These are phyloP conservation scores for Hassar affinis DNA, from an alignment of 2,113 vertebrate species.

Conservation along the genomic window DNA sequence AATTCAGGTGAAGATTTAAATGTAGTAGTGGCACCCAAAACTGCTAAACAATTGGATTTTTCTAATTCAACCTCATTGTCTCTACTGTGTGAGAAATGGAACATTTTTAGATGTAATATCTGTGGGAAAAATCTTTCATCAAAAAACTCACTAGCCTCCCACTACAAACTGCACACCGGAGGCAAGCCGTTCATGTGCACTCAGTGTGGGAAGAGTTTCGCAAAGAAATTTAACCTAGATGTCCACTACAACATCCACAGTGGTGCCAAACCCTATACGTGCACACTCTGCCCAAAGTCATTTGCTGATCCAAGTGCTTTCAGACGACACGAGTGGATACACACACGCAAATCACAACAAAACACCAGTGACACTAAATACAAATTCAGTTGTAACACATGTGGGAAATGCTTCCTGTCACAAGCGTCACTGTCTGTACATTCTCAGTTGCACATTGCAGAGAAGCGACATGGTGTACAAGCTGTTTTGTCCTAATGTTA, in stretches of 20 bases:
- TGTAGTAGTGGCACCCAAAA: background rate
- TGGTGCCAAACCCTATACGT: constrained; percentile 30
- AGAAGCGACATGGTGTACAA: background rate
- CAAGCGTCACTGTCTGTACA: constrained; percentile 15
- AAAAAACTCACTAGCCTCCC: constrained; percentile 30
- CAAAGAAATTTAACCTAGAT: constrained; percentile 42
- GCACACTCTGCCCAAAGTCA: constrained; percentile 20
- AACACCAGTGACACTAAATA: background rate
- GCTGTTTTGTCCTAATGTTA: background rate
- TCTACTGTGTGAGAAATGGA: background rate
- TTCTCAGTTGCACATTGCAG: background rate
- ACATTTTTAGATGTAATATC: constrained; percentile 21
- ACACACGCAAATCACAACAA: constrained; percentile 20
- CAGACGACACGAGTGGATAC: constrained; percentile 28
- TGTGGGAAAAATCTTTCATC: constrained; percentile 39
- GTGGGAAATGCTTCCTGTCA: constrained; percentile 15
- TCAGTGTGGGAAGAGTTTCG: constrained; percentile 40
- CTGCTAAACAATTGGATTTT: background rate
- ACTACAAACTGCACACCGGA: constrained; percentile 33
- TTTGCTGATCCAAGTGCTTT: constrained; percentile 43
- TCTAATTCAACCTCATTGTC: background rate
- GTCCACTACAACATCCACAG: constrained; percentile 43
- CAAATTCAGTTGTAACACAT: constrained; percentile 21
- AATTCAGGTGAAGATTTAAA: constrained; percentile 5
- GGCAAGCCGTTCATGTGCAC: constrained; percentile 31